Evolutionary conservation across 2,888 invertebrate species (phyloP).

Genomic region (Melanophora roralis): DNA sequence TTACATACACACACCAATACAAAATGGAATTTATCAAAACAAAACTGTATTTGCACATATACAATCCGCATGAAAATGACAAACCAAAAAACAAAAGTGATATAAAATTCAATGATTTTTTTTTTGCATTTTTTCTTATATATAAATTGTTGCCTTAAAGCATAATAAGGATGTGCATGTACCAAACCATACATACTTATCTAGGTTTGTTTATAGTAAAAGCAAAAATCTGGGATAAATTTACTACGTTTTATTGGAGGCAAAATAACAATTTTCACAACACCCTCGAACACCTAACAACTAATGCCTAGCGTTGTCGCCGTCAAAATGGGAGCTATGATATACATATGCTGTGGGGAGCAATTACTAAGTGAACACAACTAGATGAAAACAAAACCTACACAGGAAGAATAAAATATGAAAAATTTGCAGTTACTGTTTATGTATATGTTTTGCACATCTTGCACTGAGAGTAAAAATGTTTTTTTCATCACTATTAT

Average conservation of each 20-base stretch:
- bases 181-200: background rate
- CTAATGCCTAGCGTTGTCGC: background rate
- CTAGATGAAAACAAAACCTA: conserved; percentile 37
- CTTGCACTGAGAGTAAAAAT: conserved; percentile 23
- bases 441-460: background rate
- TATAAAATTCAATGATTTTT: conserved; percentile 17
- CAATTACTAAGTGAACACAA: background rate
- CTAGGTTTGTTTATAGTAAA: background rate
- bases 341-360: background rate
- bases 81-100: background rate
- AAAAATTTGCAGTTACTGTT: conserved; percentile 19
- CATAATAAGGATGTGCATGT: background rate
- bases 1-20: conserved; percentile 11
- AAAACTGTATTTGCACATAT: conserved; percentile 33
- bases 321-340: background rate
- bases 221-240: conserved; percentile 19
- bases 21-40: conserved; percentile 28
- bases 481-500: background rate
- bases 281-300: too few species aligned
- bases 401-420: conserved; percentile 42
- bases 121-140: background rate
- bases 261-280: background rate
- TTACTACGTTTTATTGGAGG: background rate
- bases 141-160: background rate
- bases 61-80: conserved; percentile 22